Conservation (phyloP, 2,113 vertebrate species). For the Monopterus albus region DNA sequence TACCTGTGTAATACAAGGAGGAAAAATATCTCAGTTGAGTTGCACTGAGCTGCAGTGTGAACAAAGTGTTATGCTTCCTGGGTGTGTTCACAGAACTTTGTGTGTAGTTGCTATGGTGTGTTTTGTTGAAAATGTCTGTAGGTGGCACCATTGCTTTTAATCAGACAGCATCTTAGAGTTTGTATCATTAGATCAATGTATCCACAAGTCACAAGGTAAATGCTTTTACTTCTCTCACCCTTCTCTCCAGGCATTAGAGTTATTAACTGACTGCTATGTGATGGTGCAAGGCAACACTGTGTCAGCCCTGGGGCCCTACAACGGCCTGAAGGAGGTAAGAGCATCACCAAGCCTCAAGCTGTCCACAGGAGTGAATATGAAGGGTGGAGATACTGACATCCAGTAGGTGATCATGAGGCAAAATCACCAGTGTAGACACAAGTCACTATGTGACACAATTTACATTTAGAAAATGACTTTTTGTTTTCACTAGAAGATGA, state of each 20-base stretch:
- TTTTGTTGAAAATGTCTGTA: constrained; percentile 7
- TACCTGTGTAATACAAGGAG: too few species aligned
- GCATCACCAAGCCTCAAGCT: neutral
- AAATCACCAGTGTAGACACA: neutral
- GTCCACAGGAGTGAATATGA: too few species aligned
- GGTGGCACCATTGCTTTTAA: constrained; percentile 18
- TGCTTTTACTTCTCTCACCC: neutral
- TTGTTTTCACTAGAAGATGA: too few species aligned
- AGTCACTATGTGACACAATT: too few species aligned
- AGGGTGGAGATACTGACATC: too few species aligned
- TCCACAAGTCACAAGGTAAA: neutral
- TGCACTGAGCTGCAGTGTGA: too few species aligned
- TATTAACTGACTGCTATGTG: constrained; percentile 95
- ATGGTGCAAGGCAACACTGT: constrained; percentile 99
- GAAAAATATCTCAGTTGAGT: too few species aligned
- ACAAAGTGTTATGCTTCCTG: neutral
- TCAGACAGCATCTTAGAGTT: neutral
- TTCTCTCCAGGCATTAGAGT: constrained; percentile 88
- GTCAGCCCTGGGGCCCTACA: constrained; percentile 91
- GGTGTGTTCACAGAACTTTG: neutral
- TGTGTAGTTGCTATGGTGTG: neutral
- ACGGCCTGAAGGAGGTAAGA: constrained; percentile 93
- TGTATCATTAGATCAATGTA: neutral
- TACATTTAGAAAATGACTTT: too few species aligned
- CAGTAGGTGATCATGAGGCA: too few species aligned